Evolutionary conservation across 2,888 invertebrate species (phyloP).

Genomic region (Dasypolia templi): DNA sequence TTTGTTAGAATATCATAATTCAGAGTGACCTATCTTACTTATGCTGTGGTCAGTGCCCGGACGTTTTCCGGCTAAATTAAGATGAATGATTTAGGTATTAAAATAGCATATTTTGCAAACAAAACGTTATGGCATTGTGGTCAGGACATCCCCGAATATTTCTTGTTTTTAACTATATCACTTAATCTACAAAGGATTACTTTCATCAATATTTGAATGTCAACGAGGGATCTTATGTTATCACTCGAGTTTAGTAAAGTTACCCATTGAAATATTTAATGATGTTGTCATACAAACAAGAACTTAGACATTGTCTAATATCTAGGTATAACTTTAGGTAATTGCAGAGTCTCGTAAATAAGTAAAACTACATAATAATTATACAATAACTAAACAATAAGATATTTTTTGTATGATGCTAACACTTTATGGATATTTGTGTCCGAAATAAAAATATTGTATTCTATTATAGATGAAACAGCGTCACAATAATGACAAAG

Average conservation of each 20-base stretch:
- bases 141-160: background rate
- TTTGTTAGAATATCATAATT: constrained; percentile 18
- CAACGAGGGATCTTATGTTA: constrained; percentile 13
- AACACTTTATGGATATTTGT: too few relatives aligned
- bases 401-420: too few relatives aligned
- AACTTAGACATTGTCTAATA: background rate
- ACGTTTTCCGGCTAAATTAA: constrained; percentile 24
- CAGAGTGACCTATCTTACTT: constrained; percentile 16
- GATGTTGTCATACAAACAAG: background rate
- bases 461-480: too few relatives aligned
- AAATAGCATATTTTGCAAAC: constrained; percentile 18
- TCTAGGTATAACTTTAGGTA: too few relatives aligned
- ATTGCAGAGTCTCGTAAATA: background rate
- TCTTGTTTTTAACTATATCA: background rate
- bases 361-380: background rate
- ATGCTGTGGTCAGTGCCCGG: constrained; percentile 27
- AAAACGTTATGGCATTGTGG: constrained; percentile 13
- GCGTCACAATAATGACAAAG: constrained; percentile 12
- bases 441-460: too few relatives aligned
- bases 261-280: background rate
- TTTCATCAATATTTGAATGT: constrained; percentile 34
- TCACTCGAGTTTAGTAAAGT: background rate
- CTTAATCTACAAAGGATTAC: background rate
- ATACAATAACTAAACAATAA: too few relatives aligned
- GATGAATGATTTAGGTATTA: constrained; percentile 45